Percentiles rank a stretch among this genome's conserved stretches.
Evolutionary conservation across 2,797 vertebrate species (phyloP).

Genomic region (Sebastes trivittatus): DNA sequence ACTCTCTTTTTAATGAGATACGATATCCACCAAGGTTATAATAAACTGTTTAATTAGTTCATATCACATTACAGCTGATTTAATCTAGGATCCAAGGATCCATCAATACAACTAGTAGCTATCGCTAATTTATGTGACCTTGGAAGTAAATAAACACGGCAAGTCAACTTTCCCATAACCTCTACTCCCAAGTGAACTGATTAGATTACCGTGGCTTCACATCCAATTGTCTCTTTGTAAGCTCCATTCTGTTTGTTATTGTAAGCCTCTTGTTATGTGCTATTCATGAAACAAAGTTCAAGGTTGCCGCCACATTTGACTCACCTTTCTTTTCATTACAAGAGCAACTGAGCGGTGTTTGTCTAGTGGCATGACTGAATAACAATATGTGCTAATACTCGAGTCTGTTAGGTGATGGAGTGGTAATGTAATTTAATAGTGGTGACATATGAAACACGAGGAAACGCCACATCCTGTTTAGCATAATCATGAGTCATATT

Average conservation of each 20-base stretch:
- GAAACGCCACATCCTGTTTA: conserved; percentile 44
- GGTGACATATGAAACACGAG: conserved; percentile 1
- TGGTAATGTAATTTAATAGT: conserved; percentile 3
- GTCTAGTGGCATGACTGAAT: neutral
- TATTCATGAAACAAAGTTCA: conserved; percentile 69
- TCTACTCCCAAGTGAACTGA: conserved; percentile 52
- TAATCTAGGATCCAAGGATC: conserved; percentile 4
- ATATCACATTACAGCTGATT: neutral
- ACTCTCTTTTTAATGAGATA: neutral
- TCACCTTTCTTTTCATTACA: conserved; percentile 34
- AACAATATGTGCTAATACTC: conserved; percentile 26
- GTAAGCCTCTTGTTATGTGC: conserved; percentile 25
- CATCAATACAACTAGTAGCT: conserved; percentile 29
- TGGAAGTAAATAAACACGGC: conserved; percentile 37
- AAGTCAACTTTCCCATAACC: conserved; percentile 56
- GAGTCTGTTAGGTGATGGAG: neutral
- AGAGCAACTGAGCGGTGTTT: conserved; percentile 2
- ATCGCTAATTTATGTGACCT: conserved; percentile 53
- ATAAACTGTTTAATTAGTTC: conserved; percentile 23
- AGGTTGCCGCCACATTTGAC: conserved; percentile 52
- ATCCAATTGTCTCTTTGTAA: conserved; percentile 54
- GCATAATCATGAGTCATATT: conserved; percentile 34
- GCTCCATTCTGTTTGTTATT: conserved; percentile 40
- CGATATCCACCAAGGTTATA: conserved; percentile 12
- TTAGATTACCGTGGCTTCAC: conserved; percentile 63